A percentile compares a stretch with the other conserved stretches of the same genome.
Evolutionary conservation across 2,113 vertebrate genomes (phyloP).

Genomic region (Hydropotes inermis): DNA sequence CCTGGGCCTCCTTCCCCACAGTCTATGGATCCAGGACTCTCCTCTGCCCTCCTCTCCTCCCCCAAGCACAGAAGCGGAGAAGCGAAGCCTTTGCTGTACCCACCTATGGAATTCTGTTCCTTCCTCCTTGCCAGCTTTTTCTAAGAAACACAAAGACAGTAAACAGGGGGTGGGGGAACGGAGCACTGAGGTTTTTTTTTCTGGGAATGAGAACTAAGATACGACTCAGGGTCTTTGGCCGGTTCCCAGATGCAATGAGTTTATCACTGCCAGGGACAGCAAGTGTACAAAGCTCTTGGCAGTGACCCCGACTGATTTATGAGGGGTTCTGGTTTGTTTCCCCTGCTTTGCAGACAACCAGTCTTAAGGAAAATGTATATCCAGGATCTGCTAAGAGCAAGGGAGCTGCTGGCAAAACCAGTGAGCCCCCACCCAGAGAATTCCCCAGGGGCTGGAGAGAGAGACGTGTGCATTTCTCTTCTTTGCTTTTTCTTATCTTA

Average conservation of each 20-base stretch:
- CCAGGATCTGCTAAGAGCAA: background rate
- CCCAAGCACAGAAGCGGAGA: conserved; percentile 14
- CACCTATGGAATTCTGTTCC: background rate
- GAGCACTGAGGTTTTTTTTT: conserved; percentile 43
- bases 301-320: conserved; percentile 71
- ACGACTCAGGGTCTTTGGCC: conserved; percentile 67
- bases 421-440: background rate
- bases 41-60: background rate
- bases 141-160: conserved; percentile 67
- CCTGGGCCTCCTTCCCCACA: background rate
- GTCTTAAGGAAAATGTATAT: conserved; percentile 56
- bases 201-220: conserved; percentile 74
- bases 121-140: conserved; percentile 66
- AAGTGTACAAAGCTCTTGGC: conserved; percentile 73
- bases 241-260: conserved; percentile 71
- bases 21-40: background rate
- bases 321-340: conserved; percentile 60
- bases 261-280: conserved; percentile 66
- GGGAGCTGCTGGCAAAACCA: background rate
- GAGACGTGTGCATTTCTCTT: background rate
- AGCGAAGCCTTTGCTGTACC: conserved; percentile 37
- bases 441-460: background rate
- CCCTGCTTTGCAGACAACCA: conserved; percentile 51
- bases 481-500: background rate
- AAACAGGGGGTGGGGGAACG: conserved; percentile 27